Percentiles rank a stretch among this genome's conserved stretches.
phyloP scores from a whole-genome alignment of 2,888 invertebrate species.

The Parnassius glacialis region DNA sequence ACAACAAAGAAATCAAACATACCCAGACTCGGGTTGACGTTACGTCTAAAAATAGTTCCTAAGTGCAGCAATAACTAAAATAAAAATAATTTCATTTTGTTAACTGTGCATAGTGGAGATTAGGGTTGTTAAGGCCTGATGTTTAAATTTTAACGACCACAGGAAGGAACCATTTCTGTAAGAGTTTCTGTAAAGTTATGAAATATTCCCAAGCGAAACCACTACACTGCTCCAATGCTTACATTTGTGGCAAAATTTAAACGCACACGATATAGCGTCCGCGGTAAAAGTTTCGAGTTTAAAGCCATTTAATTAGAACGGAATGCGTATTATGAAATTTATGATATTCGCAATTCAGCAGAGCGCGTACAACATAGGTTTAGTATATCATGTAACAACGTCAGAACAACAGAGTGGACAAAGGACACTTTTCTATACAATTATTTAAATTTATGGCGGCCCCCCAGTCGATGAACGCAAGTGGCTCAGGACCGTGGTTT shows the following conservation, averaged over 20 bases:
- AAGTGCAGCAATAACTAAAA: too few species aligned
- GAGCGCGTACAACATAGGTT: not conserved
- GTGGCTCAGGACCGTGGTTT: too few species aligned
- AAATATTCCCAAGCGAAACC: constrained; percentile 19
- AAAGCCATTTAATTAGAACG: constrained; percentile 13
- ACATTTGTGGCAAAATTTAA: constrained; percentile 16
- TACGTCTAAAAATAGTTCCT: too few species aligned
- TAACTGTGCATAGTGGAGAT: too few species aligned
- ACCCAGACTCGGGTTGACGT: too few species aligned
- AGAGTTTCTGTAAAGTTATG: constrained; percentile 14
- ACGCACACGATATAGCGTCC: not conserved
- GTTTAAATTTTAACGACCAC: constrained; percentile 2
- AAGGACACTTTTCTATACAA: too few species aligned
- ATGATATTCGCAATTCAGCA: constrained; percentile 3
- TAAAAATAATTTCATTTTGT: too few species aligned
- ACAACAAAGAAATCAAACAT: too few species aligned
- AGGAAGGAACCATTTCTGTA: constrained; percentile 8
- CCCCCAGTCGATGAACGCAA: too few species aligned
- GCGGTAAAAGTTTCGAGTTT: constrained; percentile 12
- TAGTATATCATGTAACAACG: too few species aligned
- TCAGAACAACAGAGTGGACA: too few species aligned
- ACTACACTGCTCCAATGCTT: constrained; percentile 14
- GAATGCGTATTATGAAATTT: constrained; percentile 13
- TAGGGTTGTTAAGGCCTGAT: not conserved
- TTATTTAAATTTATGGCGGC: too few species aligned